Conservation (phyloP, 2,888 invertebrate genomes). For the Girardia tigrina region DNA sequence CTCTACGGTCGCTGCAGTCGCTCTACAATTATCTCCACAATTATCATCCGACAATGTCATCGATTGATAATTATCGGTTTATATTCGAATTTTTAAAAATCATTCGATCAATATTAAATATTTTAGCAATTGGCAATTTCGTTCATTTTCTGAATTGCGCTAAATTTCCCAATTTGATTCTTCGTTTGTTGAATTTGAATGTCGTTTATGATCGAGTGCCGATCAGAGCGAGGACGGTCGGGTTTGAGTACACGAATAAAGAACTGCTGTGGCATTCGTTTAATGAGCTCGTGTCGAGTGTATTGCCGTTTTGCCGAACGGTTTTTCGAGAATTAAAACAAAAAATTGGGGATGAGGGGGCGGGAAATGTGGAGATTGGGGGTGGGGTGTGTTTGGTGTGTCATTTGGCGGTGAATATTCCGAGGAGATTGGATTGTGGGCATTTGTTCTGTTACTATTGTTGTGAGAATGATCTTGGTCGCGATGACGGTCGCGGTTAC, state of each 20-base stretch:
- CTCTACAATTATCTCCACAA: background rate
- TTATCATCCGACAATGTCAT: no score
- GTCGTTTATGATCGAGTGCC: background rate
- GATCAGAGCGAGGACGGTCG: background rate
- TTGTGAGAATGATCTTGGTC: background rate
- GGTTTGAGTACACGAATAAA: slow-evolving; percentile 33
- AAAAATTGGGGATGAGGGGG: background rate
- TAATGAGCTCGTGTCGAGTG: slow-evolving; percentile 6
- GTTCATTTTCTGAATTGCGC: slow-evolving; percentile 21
- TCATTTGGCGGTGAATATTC: background rate
- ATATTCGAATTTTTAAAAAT: background rate
- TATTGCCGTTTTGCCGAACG: background rate
- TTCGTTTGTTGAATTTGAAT: slow-evolving; percentile 23
- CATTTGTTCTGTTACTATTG: slow-evolving; percentile 28
- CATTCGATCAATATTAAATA: background rate
- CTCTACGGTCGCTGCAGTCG: background rate
- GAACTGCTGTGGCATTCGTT: slow-evolving; percentile 33
- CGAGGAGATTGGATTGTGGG: background rate
- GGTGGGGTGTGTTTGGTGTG: background rate
- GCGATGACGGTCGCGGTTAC: background rate
- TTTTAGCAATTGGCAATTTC: slow-evolving; percentile 14
- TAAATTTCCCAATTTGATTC: background rate
- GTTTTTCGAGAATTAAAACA: background rate
- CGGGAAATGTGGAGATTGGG: background rate
- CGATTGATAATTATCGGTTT: background rate